Conservation (phyloP, 2,888 invertebrate species). For the Leptogaster cylindrica region DNA sequence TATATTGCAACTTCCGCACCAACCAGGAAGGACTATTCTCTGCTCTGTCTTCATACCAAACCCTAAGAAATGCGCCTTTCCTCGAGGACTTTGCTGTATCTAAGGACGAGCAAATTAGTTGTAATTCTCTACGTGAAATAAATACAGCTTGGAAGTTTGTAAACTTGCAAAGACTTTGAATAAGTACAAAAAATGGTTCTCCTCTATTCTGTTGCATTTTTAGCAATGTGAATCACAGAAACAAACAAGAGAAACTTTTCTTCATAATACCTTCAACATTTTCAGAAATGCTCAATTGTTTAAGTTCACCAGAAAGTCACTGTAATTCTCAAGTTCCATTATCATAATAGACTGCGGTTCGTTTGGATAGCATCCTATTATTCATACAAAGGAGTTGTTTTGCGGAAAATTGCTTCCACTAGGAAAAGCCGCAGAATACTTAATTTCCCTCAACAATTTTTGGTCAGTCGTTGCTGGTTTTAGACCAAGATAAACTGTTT, state of each 20-base stretch:
- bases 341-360: neutral
- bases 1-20: no score
- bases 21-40: no score
- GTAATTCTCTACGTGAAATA: constrained; percentile 7
- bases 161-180: no score
- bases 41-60: no score
- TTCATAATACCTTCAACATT: neutral
- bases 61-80: no score
- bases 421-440: neutral
- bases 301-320: neutral
- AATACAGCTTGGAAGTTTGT: neutral
- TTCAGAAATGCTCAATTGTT: constrained; percentile 7
- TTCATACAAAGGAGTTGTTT: constrained; percentile 11
- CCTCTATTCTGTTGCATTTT: constrained; percentile 5
- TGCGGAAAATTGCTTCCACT: neutral
- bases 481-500: neutral
- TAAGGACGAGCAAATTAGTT: neutral
- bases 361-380: neutral
- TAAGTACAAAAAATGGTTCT: neutral
- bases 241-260: constrained; percentile 4
- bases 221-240: neutral
- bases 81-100: neutral
- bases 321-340: neutral
- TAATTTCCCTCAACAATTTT: neutral
- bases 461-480: neutral